phyloP scores from a whole-genome alignment of 2,888 invertebrate genomes.

The Chouioia cunea region DNA sequence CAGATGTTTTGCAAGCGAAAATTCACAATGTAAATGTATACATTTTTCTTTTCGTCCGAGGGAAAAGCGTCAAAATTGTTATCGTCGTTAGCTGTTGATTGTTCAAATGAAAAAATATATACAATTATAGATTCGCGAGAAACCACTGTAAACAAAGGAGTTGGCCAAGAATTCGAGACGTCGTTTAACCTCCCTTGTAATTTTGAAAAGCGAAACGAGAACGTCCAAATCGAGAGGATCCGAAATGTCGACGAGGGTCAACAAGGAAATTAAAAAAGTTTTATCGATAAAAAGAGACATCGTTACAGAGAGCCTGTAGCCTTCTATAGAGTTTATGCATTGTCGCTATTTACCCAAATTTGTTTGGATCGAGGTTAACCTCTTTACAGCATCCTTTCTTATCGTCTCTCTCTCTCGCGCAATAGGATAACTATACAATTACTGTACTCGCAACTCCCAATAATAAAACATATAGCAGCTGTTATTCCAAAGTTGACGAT shows the following conservation, averaged over 20 bases:
- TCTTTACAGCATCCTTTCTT: slow-evolving; percentile 25
- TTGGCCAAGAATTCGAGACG: background rate
- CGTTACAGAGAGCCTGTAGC: too few species aligned
- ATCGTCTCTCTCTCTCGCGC: slow-evolving; percentile 9
- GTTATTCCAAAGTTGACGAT: background rate
- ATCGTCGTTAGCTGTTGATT: too few species aligned
- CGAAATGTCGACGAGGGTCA: too few species aligned
- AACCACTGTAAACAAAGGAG: background rate
- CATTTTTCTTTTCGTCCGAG: too few species aligned
- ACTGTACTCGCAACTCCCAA: too few species aligned
- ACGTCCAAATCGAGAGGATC: too few species aligned
- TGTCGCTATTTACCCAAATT: slow-evolving; percentile 1
- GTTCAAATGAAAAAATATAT: background rate
- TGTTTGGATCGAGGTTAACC: slow-evolving; percentile 43
- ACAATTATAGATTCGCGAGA: background rate
- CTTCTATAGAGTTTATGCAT: too few species aligned
- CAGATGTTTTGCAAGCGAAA: background rate
- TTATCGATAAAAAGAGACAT: too few species aligned
- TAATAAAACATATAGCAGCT: background rate
- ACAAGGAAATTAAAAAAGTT: too few species aligned
- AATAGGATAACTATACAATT: background rate
- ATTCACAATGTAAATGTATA: background rate
- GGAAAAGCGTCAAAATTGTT: too few species aligned
- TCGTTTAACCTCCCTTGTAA: background rate
- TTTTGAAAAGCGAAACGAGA: too few species aligned